Evolutionary conservation across 1,140 invertebrate species (phyloP).

Genomic region (Acyrthosiphon pisum): DNA sequence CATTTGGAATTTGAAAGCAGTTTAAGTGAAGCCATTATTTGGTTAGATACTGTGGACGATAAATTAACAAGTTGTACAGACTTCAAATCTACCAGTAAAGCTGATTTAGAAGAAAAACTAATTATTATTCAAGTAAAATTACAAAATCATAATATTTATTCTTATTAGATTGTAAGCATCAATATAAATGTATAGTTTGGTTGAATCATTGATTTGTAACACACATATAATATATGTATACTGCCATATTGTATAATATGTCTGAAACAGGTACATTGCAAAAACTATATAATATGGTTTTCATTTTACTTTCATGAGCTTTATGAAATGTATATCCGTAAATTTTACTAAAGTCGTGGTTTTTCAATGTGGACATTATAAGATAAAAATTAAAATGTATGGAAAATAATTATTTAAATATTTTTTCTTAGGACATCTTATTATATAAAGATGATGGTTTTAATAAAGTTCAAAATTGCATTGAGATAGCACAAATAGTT

Average conservation of each 20-base stretch:
- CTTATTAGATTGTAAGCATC: neutral
- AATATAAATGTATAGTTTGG: neutral
- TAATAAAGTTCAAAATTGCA: slow-evolving; percentile 81
- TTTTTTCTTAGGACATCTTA: slow-evolving; percentile 75
- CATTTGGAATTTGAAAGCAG: slow-evolving; percentile 88
- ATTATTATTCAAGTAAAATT: slow-evolving; percentile 71
- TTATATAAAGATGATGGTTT: slow-evolving; percentile 91
- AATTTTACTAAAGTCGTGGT: too few species aligned
- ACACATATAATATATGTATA: neutral
- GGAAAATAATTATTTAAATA: slow-evolving; percentile 13
- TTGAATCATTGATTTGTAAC: neutral
- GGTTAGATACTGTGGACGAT: slow-evolving; percentile 84
- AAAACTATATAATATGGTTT: neutral
- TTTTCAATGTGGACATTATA: too few species aligned
- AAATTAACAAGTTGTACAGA: slow-evolving; percentile 87
- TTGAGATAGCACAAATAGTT: slow-evolving; percentile 90
- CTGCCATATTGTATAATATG: too few species aligned
- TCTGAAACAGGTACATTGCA: neutral
- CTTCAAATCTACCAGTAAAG: slow-evolving; percentile 78
- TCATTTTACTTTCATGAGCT: neutral
- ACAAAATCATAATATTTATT: neutral
- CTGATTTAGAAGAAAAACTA: slow-evolving; percentile 85
- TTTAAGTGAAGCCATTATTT: slow-evolving; percentile 78
- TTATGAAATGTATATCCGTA: neutral
- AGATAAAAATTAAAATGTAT: neutral